phyloP scores from a whole-genome alignment of 2,888 invertebrate species.

The Belgica antarctica region DNA sequence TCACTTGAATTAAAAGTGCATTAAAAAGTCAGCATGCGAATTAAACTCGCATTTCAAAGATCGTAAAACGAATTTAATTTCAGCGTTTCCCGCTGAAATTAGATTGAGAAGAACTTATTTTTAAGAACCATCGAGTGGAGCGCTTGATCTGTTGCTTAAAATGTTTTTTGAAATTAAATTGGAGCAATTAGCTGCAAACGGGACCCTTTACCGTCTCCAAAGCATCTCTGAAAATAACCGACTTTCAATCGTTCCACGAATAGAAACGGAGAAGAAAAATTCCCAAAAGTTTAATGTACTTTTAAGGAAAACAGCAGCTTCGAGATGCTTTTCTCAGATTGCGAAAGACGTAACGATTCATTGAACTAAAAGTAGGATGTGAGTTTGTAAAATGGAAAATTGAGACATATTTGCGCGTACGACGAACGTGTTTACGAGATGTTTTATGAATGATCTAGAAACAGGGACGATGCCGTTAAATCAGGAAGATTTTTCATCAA shows the following conservation, averaged over 20 bases:
- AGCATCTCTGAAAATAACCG: neutral
- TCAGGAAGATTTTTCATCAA: conserved; percentile 11
- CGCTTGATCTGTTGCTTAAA: neutral
- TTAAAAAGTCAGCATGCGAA: neutral
- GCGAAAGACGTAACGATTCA: conserved; percentile 42
- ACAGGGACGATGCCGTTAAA: neutral
- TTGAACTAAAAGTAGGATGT: conserved; percentile 37
- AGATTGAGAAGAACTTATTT: neutral
- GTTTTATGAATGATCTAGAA: neutral
- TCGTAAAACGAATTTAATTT: conserved; percentile 4
- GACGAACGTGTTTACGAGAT: neutral
- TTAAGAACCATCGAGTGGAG: neutral
- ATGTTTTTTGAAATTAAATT: conserved; percentile 33
- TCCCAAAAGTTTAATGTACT: conserved; percentile 40
- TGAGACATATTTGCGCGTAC: neutral
- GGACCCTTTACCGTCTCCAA: neutral
- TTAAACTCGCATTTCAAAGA: neutral
- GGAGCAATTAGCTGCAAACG: conserved; percentile 33
- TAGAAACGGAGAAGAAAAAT: neutral
- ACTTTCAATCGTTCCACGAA: neutral
- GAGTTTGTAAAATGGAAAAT: neutral
- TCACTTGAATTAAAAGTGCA: neutral
- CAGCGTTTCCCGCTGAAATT: neutral
- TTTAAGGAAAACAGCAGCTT: conserved; percentile 37
- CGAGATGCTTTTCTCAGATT: neutral